phyloP scores from a whole-genome alignment of 2,797 vertebrate genomes.

The Helostoma temminkii region DNA sequence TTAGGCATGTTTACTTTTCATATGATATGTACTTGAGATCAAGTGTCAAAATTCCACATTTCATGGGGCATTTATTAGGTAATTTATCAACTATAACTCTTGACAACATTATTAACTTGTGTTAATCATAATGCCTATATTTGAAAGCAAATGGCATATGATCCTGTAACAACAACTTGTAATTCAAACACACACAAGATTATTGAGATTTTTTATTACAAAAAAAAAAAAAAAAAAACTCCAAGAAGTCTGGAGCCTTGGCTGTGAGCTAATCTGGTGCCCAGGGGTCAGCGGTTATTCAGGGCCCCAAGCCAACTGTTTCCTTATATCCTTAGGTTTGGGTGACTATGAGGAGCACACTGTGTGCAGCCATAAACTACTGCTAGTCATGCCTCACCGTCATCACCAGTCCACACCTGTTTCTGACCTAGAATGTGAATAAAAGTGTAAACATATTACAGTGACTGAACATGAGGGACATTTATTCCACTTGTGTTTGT shows the following conservation, averaged over 20 bases:
- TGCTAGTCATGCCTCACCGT: conserved; percentile 48
- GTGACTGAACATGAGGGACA: conserved; percentile 40
- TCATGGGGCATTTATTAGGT: conserved; percentile 11
- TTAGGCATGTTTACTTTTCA: conserved; percentile 63
- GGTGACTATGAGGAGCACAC: conserved; percentile 33
- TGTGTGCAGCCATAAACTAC: conserved; percentile 50
- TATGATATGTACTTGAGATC: conserved; percentile 35
- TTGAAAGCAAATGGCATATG: neutral
- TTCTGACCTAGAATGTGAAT: conserved; percentile 43
- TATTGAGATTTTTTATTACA: conserved; percentile 31
- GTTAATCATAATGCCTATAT: neutral
- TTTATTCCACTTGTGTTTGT: conserved; percentile 7
- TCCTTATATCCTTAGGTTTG: conserved; percentile 39
- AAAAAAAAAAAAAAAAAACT: conserved; percentile 20
- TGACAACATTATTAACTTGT: conserved; percentile 5
- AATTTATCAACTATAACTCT: neutral
- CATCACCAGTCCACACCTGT: conserved; percentile 69
- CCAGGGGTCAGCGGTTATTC: conserved; percentile 69
- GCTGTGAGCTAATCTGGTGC: conserved; percentile 36
- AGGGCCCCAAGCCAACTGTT: conserved; percentile 65
- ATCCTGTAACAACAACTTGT: neutral
- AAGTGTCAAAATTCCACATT: conserved; percentile 24
- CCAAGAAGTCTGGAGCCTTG: conserved; percentile 52
- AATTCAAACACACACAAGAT: conserved; percentile 6
- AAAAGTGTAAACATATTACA: conserved; percentile 43